Percentiles rank a stretch among this genome's conserved stretches.
Evolutionary conservation across 2,888 invertebrate genomes (phyloP).

Genomic region (Temnothorax ravouxi): DNA sequence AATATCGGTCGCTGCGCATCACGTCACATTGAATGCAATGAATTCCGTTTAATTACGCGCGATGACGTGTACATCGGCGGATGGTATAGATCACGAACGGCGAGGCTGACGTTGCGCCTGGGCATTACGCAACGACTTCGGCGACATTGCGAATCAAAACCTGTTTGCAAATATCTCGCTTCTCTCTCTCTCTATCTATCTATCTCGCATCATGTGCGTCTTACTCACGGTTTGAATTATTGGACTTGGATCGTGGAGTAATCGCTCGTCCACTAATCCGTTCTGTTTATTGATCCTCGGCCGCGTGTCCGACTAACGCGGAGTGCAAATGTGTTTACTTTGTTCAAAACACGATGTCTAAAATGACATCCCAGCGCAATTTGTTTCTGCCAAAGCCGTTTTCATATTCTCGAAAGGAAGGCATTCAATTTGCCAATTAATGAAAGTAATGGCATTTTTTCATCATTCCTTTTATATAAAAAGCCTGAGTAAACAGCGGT

Average conservation of each 20-base stretch:
- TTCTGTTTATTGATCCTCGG: neutral
- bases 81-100: slow-evolving; percentile 59
- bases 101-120: slow-evolving; percentile 52
- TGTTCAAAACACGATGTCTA: neutral
- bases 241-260: slow-evolving; percentile 17
- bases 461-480: neutral
- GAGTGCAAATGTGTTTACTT: neutral
- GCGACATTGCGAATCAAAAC: slow-evolving; percentile 71
- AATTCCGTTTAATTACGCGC: slow-evolving; percentile 70
- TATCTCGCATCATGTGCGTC: slow-evolving; percentile 2
- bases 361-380: neutral
- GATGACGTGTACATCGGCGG: slow-evolving; percentile 61
- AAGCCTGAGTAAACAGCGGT: neutral
- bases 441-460: neutral
- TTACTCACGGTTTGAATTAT: slow-evolving; percentile 23
- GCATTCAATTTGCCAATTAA: neutral
- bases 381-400: neutral
- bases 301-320: neutral
- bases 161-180: slow-evolving; percentile 63
- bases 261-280: slow-evolving; percentile 19
- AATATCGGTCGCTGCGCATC: slow-evolving; percentile 41
- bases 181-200: slow-evolving; percentile 30
- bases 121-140: slow-evolving; percentile 66
- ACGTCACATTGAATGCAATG: slow-evolving; percentile 36
- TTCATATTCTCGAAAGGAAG: neutral